phyloP scores from a whole-genome alignment of 2,888 invertebrate species.

The Chironomus riparius region DNA sequence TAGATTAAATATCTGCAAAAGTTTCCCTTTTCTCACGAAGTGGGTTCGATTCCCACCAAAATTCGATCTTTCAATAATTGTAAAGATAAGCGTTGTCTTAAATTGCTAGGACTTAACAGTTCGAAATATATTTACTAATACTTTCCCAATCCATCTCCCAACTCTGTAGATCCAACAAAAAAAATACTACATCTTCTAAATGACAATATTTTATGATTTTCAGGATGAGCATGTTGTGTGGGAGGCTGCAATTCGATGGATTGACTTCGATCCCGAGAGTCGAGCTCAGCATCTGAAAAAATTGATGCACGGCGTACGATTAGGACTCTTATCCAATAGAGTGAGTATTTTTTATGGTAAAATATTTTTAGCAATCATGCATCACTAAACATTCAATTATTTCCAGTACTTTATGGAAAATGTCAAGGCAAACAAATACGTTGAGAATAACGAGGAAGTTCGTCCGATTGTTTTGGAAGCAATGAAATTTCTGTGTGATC shows the following conservation, averaged over 20 bases:
- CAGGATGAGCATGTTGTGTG: constrained; percentile 74
- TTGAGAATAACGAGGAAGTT: constrained; percentile 71
- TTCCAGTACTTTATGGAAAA: constrained; percentile 80
- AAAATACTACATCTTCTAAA: background rate
- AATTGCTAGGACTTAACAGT: too few relatives aligned
- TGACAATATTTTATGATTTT: background rate
- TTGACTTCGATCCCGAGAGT: constrained; percentile 62
- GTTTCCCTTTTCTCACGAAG: too few relatives aligned
- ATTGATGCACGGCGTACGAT: constrained; percentile 68
- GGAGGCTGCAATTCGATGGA: constrained; percentile 81
- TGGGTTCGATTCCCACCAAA: too few relatives aligned
- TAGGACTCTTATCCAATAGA: constrained; percentile 73
- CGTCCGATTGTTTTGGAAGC: constrained; percentile 85
- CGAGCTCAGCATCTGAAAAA: constrained; percentile 67
- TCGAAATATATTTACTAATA: too few relatives aligned
- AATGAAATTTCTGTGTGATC: constrained; percentile 80
- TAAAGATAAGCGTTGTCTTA: too few relatives aligned
- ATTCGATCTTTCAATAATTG: too few relatives aligned
- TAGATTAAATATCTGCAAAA: too few relatives aligned
- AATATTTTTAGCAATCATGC: background rate
- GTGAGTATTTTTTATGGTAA: constrained; percentile 36
- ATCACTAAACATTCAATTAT: background rate
- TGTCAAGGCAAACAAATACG: constrained; percentile 80
- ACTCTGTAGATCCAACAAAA: background rate
- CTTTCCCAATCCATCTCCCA: too few relatives aligned